phyloP scores from a whole-genome alignment of 2,113 vertebrate species.

The Nibea albiflora region DNA sequence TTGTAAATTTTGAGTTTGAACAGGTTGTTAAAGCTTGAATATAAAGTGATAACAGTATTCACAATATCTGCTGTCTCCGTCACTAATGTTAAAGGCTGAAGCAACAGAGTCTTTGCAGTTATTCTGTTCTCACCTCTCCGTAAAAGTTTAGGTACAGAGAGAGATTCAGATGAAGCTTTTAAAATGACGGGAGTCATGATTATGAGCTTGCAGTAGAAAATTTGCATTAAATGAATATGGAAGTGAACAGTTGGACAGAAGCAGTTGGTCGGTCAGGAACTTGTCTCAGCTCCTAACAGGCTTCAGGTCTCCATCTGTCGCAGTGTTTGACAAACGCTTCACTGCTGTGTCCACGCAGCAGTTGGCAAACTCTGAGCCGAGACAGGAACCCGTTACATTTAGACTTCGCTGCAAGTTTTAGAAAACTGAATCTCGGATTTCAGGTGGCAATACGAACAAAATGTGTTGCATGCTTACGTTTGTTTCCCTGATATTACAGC shows the following conservation, averaged over 20 bases:
- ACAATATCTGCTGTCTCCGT: background rate
- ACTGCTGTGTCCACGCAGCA: conserved; percentile 1
- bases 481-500: conserved; percentile 80
- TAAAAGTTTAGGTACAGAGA: background rate
- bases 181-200: background rate
- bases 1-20: too few relatives aligned
- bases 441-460: background rate
- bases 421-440: background rate
- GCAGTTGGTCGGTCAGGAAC: conserved; percentile 36
- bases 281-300: conserved; percentile 4
- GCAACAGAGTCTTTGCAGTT: background rate
- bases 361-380: conserved; percentile 1
- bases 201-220: background rate
- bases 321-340: conserved; percentile 28
- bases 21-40: too few relatives aligned
- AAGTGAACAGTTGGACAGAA: conserved; percentile 27
- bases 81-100: background rate
- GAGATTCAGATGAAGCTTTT: background rate
- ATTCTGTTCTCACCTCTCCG: background rate
- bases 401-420: background rate
- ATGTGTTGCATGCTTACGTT: background rate
- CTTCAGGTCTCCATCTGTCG: conserved; percentile 36
- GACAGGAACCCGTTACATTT: background rate
- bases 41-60: background rate
- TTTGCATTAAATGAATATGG: background rate